A percentile compares a stretch with the other conserved stretches of the same genome.
Evolutionary conservation across 2,113 vertebrate species (phyloP).

Genomic region (Hemicordylus capensis): DNA sequence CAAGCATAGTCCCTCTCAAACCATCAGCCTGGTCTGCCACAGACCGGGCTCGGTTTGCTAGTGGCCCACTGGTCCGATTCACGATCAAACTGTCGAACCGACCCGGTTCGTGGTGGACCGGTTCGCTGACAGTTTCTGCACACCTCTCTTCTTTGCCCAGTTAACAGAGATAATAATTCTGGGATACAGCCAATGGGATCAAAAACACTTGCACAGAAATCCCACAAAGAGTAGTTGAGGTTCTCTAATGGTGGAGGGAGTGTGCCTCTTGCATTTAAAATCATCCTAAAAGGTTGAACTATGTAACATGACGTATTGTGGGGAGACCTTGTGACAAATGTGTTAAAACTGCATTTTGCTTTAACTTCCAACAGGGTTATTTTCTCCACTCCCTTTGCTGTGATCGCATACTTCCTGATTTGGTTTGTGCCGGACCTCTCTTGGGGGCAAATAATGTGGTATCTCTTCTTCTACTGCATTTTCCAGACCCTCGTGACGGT

Average conservation of each 20-base stretch:
- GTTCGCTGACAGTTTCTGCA: no score
- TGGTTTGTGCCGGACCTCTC: slow-evolving; percentile 92
- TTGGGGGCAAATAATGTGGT: slow-evolving; percentile 86
- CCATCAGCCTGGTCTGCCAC: no score
- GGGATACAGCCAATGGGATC: no score
- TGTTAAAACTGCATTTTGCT: neutral
- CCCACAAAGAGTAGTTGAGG: neutral
- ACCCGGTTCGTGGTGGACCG: no score
- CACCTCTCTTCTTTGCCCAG: no score
- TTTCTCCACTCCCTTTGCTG: slow-evolving; percentile 88
- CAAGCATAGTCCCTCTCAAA: no score
- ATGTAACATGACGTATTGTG: neutral
- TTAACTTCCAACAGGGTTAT: slow-evolving; percentile 82
- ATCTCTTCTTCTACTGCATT: slow-evolving; percentile 92
- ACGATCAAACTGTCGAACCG: no score
- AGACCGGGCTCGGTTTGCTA: no score
- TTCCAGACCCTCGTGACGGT: slow-evolving; percentile 97
- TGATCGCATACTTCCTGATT: slow-evolving; percentile 88
- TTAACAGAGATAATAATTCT: no score
- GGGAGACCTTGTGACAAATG: neutral
- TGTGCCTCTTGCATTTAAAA: neutral
- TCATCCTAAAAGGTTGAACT: neutral
- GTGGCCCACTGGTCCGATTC: no score
- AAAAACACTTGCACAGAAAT: neutral
- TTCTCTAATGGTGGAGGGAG: neutral